These are phyloP conservation scores for Phaethornis superciliosus DNA, from an alignment of 2,113 vertebrate species.

Conservation along the genomic window DNA sequence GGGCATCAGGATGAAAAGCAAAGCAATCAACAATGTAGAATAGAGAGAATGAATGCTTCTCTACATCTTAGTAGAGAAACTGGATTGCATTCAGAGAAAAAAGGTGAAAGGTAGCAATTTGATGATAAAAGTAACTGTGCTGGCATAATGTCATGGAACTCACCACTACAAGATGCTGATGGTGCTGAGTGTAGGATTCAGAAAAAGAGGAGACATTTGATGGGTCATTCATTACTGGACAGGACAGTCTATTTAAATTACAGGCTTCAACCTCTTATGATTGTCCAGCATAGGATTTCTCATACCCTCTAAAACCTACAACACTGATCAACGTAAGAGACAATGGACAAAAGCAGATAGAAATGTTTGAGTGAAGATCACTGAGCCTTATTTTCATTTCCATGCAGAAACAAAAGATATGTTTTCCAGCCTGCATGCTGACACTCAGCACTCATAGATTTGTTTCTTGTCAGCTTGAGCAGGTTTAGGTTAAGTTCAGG, in stretches of 20 bases:
- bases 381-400: background rate
- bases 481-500: background rate
- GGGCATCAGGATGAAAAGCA: background rate
- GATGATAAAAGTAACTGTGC: background rate
- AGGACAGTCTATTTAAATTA: background rate
- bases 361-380: background rate
- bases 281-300: background rate
- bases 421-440: background rate
- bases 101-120: slow-evolving; percentile 9
- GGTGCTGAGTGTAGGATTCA: background rate
- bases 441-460: background rate
- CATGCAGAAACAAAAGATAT: background rate
- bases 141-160: background rate
- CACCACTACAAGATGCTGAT: background rate
- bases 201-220: background rate
- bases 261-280: background rate
- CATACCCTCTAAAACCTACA: background rate
- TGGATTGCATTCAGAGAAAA: background rate
- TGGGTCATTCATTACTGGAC: background rate
- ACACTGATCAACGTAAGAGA: background rate
- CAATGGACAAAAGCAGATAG: slow-evolving; percentile 12
- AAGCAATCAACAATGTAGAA: background rate
- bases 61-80: background rate
- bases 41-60: background rate
- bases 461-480: background rate